phyloP scores from a whole-genome alignment of 1,140 invertebrate species.

The Ceratoteleas bidentatus region DNA sequence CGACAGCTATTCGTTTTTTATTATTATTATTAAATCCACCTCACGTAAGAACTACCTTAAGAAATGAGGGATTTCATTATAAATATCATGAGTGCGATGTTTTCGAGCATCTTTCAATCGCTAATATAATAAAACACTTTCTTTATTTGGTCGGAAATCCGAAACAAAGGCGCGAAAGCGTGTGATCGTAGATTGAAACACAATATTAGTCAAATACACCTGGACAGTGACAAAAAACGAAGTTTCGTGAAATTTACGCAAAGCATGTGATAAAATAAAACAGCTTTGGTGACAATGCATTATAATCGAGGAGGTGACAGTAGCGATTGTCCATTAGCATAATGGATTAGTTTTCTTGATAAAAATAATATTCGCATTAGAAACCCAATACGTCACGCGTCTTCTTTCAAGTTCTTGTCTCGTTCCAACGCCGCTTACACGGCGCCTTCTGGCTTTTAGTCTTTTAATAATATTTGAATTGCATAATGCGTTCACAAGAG shows the following conservation, averaged over 20 bases:
- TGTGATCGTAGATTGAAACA: conserved; percentile 74
- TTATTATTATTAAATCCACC: too few species aligned
- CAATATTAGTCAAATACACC: conserved; percentile 78
- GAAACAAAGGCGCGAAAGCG: conserved; percentile 64
- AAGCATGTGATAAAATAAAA: conserved; percentile 10
- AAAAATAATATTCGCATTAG: conserved; percentile 61
- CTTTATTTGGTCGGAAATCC: conserved; percentile 48
- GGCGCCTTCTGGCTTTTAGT: conserved; percentile 77
- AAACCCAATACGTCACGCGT: conserved; percentile 71
- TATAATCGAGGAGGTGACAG: conserved; percentile 18
- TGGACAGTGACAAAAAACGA: conserved; percentile 58
- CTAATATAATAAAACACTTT: conserved; percentile 40
- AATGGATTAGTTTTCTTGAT: conserved; percentile 42
- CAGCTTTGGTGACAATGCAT: conserved; percentile 11
- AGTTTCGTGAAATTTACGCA: conserved; percentile 11
- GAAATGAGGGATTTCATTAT: too few species aligned
- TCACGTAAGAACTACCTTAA: too few species aligned
- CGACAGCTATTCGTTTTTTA: too few species aligned
- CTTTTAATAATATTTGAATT: conserved; percentile 82
- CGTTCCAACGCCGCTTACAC: conserved; percentile 73
- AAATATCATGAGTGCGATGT: too few species aligned
- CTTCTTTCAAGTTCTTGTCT: conserved; percentile 57
- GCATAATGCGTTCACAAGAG: conserved; percentile 76
- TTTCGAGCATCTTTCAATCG: too few species aligned
- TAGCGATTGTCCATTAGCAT: conserved; percentile 33